Evolutionary conservation across 2,113 vertebrate genomes (phyloP), one percentile per base, ranked within the genome.

Genomic region (Chlorodrepanis virens): DNA sequence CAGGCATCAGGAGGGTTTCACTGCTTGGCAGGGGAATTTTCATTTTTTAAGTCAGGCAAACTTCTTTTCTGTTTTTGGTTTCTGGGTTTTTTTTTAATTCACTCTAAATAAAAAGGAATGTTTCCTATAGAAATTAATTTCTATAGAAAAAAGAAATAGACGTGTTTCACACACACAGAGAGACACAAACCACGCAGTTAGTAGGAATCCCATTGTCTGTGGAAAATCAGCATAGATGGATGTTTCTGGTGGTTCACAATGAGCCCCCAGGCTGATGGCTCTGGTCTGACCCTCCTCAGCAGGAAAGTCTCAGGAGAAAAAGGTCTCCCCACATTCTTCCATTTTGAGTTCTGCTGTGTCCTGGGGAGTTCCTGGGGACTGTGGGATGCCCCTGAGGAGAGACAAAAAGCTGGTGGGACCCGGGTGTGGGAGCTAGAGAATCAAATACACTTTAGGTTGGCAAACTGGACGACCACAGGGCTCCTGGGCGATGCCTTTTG

Each of bases 81-180:
- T 44, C 49, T 44, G 29, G 33, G 7, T 3, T 0, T 13, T 45
- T 49, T 59, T 70, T 27, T 12, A 27, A 57, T 70, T 60, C 12
- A 10, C 11, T 63, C 40, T 68, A 78, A 91, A 89, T 75, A 65
- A 80, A 80, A 52, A 86, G 39, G 14, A 80, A 80, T 80, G 49
- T 89, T 85, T 90, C 45, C 47, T 53, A 21, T 87, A 84, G 79
- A 72, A 91, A 90, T 50, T 16, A 44, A 83, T 81, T 86, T 88
- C 80, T 65, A 47, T 65, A 35, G 74, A 68, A 9, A 20, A 56
- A 67, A 83, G 39, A 44, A 37, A 64, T 3, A 42, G 47, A 37
- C 1, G 2, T 5, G 14, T 79, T 84, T 84, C 25, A 56, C 54
- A 65, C 24, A 47, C 56, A 39, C 59, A 9, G 1, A 53, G 12